Conservation (phyloP, 2,888 invertebrate genomes). For the Tiphia femorata region DNA sequence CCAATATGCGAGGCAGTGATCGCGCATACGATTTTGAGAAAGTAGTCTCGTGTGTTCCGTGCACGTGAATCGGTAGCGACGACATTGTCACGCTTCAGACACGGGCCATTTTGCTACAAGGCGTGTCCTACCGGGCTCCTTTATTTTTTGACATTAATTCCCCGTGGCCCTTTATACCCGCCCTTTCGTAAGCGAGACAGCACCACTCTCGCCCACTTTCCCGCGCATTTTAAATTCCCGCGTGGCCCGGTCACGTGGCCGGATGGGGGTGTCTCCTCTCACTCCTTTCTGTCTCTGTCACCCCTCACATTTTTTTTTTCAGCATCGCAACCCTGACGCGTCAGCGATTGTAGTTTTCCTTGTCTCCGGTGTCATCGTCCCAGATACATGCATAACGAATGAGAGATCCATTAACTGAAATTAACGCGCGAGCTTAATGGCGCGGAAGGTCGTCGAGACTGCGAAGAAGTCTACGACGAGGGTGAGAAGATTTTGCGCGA, state of each 20-base stretch:
- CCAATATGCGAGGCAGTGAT: too few relatives aligned
- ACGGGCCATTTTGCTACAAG: slow-evolving; percentile 67
- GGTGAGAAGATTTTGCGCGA: too few relatives aligned
- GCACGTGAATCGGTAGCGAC: too few relatives aligned
- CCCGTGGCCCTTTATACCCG: slow-evolving; percentile 19
- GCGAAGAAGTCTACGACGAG: too few relatives aligned
- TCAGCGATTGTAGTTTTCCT: too few relatives aligned
- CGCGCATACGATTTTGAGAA: too few relatives aligned
- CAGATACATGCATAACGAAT: slow-evolving; percentile 45
- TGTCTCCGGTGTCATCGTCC: slow-evolving; percentile 33
- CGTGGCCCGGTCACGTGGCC: slow-evolving; percentile 64
- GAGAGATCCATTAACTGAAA: slow-evolving; percentile 38
- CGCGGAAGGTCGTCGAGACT: too few relatives aligned
- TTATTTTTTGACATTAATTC: slow-evolving; percentile 49
- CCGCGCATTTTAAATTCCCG: slow-evolving; percentile 63
- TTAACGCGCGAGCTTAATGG: slow-evolving; percentile 34
- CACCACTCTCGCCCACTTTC: slow-evolving; percentile 32
- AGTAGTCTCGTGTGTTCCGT: too few relatives aligned
- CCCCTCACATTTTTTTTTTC: too few relatives aligned
- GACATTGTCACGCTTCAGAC: slow-evolving; percentile 67
- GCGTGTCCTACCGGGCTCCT: slow-evolving; percentile 61
- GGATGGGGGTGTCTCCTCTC: slow-evolving; percentile 60
- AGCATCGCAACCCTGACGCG: too few relatives aligned
- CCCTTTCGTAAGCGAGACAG: slow-evolving; percentile 6
- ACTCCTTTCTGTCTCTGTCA: too few relatives aligned